These are phyloP conservation scores for Tenthredo livida DNA, from an alignment of 2,888 invertebrate genomes.

Conservation along the genomic window DNA sequence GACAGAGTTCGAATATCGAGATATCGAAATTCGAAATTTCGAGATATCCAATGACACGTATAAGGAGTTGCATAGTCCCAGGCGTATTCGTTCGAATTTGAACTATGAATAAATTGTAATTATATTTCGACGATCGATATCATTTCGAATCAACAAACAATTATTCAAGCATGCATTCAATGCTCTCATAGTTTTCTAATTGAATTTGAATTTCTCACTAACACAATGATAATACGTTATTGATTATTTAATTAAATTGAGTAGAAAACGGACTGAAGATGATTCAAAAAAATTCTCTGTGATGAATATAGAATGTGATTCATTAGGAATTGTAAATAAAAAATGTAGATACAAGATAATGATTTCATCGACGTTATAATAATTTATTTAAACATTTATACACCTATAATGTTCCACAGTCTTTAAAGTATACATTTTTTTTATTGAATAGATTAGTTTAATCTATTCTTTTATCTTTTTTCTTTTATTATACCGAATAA, in stretches of 20 bases:
- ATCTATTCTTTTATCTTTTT: not conserved
- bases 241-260: not conserved
- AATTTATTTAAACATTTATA: conserved; percentile 76
- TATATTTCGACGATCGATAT: too few relatives aligned
- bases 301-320: not conserved
- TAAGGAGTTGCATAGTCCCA: not conserved
- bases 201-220: not conserved
- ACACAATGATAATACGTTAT: not conserved
- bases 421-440: conserved; percentile 67
- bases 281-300: not conserved
- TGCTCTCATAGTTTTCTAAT: not conserved
- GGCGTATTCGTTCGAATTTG: conserved; percentile 1
- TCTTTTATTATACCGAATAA: not conserved
- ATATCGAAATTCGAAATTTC: not conserved
- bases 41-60: conserved; percentile 55
- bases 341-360: not conserved
- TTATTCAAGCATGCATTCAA: not conserved
- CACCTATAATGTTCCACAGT: conserved; percentile 75
- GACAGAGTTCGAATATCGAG: not conserved
- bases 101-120: not conserved
- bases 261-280: not conserved
- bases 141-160: not conserved
- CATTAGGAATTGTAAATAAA: not conserved
- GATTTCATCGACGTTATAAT: conserved; percentile 64
- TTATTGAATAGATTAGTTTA: not conserved